Evolutionary conservation across 2,797 vertebrate species (phyloP).

Genomic region (Phrynocephalus forsythii): DNA sequence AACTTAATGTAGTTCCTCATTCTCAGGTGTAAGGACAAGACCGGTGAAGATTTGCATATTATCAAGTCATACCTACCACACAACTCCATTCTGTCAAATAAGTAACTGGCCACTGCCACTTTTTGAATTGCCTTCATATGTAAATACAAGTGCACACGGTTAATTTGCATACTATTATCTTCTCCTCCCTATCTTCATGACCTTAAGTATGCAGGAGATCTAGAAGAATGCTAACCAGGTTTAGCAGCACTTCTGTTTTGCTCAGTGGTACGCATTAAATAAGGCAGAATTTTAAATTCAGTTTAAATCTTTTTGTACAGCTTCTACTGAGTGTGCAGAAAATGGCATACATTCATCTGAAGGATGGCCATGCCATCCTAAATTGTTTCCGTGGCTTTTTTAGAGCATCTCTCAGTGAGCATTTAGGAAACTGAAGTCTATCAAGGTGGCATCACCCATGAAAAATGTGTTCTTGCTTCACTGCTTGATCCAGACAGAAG

Average conservation of each 20-base stretch:
- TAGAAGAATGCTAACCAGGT: background rate
- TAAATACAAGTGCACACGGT: too few species aligned
- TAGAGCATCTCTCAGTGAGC: slow-evolving; percentile 25
- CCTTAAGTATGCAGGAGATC: background rate
- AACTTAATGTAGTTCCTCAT: too few species aligned
- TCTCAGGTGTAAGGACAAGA: too few species aligned
- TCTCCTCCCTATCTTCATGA: background rate
- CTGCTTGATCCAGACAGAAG: slow-evolving; percentile 34
- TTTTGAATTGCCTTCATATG: background rate
- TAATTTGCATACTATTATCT: background rate
- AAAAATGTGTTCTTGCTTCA: slow-evolving; percentile 42
- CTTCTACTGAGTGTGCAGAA: background rate
- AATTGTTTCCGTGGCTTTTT: slow-evolving; percentile 40
- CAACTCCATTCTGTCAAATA: background rate
- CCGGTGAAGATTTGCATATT: too few species aligned
- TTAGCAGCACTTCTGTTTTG: slow-evolving; percentile 20
- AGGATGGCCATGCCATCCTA: slow-evolving; percentile 42
- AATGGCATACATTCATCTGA: slow-evolving; percentile 48
- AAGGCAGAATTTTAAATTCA: slow-evolving; percentile 39
- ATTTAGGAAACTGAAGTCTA: slow-evolving; percentile 18
- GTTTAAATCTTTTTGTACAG: slow-evolving; percentile 35
- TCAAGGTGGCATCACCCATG: slow-evolving; percentile 34
- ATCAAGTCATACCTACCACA: too few species aligned
- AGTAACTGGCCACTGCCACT: background rate
- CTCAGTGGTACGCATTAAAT: slow-evolving; percentile 1